Evolutionary conservation across 37 sponge, comb jelly and placozoan species (phyloP).

Genomic region (Dysidea cf. avara): DNA sequence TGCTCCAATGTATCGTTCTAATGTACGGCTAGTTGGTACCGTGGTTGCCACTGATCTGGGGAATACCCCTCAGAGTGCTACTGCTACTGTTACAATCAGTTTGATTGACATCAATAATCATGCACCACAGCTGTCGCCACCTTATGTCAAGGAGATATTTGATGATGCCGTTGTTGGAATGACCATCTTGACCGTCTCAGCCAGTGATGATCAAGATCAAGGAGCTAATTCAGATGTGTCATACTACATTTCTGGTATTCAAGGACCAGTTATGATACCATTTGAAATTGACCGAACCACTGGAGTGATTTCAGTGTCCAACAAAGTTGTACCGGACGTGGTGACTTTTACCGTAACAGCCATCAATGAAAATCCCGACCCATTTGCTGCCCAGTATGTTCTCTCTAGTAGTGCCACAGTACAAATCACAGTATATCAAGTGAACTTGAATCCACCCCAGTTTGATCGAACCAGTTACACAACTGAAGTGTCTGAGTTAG

Average conservation of each 20-base stretch:
- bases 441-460: slow-evolving; percentile 25
- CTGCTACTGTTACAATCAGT: slow-evolving; percentile 3
- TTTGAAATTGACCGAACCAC: background rate
- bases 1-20: background rate
- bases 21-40: background rate
- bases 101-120: slow-evolving; percentile 44
- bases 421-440: slow-evolving; percentile 23
- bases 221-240: background rate
- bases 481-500: slow-evolving; percentile 9
- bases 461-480: background rate
- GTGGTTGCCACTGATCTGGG: slow-evolving; percentile 52
- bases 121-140: slow-evolving; percentile 9
- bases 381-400: slow-evolving; percentile 9
- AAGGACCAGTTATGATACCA: background rate
- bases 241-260: slow-evolving; percentile 17
- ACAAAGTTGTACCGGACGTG: background rate
- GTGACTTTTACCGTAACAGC: slow-evolving; percentile 39
- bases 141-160: slow-evolving; percentile 5
- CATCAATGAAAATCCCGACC: background rate
- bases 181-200: slow-evolving; percentile 3
- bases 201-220: slow-evolving; percentile 17
- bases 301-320: background rate
- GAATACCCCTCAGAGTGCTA: background rate
- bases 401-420: slow-evolving; percentile 32
- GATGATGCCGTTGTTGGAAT: background rate